These are phyloP conservation scores for Caenorhabditis macrosperma DNA, from an alignment of 2,888 invertebrate genomes.

Conservation along the genomic window DNA sequence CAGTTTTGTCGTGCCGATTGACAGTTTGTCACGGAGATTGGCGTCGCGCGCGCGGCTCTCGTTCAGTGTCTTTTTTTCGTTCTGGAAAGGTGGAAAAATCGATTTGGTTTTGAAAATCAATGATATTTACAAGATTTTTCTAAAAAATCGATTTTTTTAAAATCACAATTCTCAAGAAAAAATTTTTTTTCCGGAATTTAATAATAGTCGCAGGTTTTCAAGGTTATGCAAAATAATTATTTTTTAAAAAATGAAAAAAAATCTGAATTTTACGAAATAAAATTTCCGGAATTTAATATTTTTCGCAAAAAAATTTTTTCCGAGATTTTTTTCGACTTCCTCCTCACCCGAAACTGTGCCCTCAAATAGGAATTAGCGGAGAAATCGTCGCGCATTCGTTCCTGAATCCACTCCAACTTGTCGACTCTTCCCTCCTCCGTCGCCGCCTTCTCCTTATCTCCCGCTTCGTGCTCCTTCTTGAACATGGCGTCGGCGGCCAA, in stretches of 20 bases:
- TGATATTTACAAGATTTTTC: background rate
- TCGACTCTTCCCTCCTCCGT: slow-evolving; percentile 96
- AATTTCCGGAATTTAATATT: too few species aligned
- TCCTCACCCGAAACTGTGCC: slow-evolving; percentile 88
- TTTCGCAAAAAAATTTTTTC: too few species aligned
- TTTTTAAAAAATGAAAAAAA: too few species aligned
- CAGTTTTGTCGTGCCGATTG: slow-evolving; percentile 68
- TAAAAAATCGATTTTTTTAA: background rate
- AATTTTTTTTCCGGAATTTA: too few species aligned
- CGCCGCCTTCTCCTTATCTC: slow-evolving; percentile 83
- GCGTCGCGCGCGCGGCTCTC: slow-evolving; percentile 72
- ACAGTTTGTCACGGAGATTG: slow-evolving; percentile 67
- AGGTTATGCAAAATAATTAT: too few species aligned
- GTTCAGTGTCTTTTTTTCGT: slow-evolving; percentile 70
- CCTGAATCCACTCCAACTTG: slow-evolving; percentile 87
- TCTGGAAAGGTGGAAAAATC: slow-evolving; percentile 54
- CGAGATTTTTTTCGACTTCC: too few species aligned
- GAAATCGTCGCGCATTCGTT: slow-evolving; percentile 93
- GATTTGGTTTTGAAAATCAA: too few species aligned
- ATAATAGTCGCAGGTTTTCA: too few species aligned
- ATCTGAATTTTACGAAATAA: too few species aligned
- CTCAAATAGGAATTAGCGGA: slow-evolving; percentile 90
- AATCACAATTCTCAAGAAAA: background rate
- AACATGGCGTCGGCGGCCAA: slow-evolving; percentile 98
- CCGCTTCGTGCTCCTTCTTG: slow-evolving; percentile 91